These are phyloP conservation scores for Stenchaetothrips biformis DNA, from an alignment of 2,888 invertebrate species.

Conservation along the genomic window DNA sequence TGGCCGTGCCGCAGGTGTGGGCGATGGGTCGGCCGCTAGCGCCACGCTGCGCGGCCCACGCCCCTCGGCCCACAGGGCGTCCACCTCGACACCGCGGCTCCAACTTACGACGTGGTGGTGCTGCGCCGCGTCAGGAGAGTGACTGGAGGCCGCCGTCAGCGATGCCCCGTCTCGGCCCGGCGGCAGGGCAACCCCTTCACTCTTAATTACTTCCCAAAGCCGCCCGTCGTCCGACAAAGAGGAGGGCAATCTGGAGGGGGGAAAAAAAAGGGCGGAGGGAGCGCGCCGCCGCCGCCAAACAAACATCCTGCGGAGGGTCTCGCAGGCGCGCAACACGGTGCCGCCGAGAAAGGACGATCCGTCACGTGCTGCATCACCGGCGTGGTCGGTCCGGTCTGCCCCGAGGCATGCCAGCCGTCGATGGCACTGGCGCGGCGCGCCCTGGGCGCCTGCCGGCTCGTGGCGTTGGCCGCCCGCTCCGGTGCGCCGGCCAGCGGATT, in stretches of 20 bases:
- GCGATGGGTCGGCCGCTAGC: background rate
- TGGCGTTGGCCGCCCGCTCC: background rate
- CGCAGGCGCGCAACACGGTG: too few relatives aligned
- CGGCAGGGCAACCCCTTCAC: conserved; percentile 35
- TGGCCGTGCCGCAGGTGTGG: background rate
- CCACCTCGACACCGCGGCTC: conserved; percentile 42
- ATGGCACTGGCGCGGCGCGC: too few relatives aligned
- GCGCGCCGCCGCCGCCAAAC: too few relatives aligned
- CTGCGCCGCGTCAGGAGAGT: background rate
- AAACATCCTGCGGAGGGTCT: too few relatives aligned
- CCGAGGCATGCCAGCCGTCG: too few relatives aligned
- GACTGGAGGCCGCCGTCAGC: background rate
- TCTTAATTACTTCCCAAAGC: conserved; percentile 7
- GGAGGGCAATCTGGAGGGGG: conserved; percentile 34
- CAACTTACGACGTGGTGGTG: background rate
- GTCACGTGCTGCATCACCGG: too few relatives aligned
- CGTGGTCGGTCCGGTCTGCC: too few relatives aligned
- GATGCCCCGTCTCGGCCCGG: conserved; percentile 27
- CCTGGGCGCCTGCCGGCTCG: too few relatives aligned
- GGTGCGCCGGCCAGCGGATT: background rate
- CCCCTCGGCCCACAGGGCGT: conserved; percentile 47
- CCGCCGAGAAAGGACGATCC: too few relatives aligned
- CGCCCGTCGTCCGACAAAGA: conserved; percentile 31
- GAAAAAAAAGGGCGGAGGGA: background rate
- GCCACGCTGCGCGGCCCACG: conserved; percentile 54